Evolutionary conservation across 2,797 vertebrate genomes (phyloP), one percentile per base, ranked within the genome.

Genomic region (Rhinatrema bivittatum): DNA sequence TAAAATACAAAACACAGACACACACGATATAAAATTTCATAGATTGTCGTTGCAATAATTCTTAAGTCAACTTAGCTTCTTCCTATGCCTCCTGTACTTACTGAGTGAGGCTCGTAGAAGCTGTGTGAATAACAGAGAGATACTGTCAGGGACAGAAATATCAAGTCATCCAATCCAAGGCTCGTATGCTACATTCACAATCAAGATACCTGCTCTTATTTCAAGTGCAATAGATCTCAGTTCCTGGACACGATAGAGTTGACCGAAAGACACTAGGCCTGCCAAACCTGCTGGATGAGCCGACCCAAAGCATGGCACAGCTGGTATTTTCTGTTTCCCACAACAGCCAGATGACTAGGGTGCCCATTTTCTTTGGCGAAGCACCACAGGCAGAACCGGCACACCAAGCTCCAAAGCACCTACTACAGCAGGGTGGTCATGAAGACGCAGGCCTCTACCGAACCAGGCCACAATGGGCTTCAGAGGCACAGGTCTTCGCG

Each of bases 101-200:
- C 56, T 7, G 74, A 76, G 49, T 74, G 65, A 2, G 83, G 81
- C 34, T 83, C 75, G 56, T 68, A 57, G 22, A 83, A 65, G 35
- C 82, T 85, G 65, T 81, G 84, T 2, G 84, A 84, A 55, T 83
- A 75, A 28, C 64, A 64, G 46, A 74, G 60, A 34, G 34, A 85
- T 62, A 7, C 41, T 38, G 5, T 65, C 58, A 22, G 50, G 52
- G 23, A 77, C 46, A 1, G 1, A 11, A 8, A 78, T 68, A 36
- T 86, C 77, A 39, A 81, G 65, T 34, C 83, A 67, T 50, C 76
- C 82, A 28, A 84, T 54, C 84, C 84, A 86, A 2, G 83, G 79
- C 46, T 86, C 78, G 48, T 83, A 84, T 19, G 85, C 36, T 5
- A 71, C 72, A 11, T 76, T 83, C 11, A 77, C 77, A 37, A 83